Base-by-base conservation (phyloP, 2,113 vertebrate genomes). In the Cebidichthys violaceus region DNA sequence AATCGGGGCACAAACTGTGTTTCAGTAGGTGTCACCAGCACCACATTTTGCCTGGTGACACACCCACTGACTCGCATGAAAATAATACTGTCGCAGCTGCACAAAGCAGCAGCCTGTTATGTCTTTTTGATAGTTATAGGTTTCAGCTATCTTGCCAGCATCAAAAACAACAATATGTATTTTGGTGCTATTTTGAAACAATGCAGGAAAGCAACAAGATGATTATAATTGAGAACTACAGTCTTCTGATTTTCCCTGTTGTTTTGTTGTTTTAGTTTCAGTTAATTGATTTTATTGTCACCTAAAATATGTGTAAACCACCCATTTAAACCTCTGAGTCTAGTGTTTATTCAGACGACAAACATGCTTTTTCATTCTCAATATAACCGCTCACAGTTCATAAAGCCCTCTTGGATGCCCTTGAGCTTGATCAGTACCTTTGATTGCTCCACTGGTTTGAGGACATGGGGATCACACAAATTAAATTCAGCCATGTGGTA, bases 401-500 rank as follows among this genome's bases (percentile, higher is more conserved):
- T 83, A 43, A 75, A 33, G 17, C 43, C 59, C 54, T 77, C 67
- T 41, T 29, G 33, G 71, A 74, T 79, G 89, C 84, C 90, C 88
- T 92, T 93, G 88, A 88, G 88, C 71, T 79, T 86, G 78, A 84
- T 86, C 88, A 81, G 57, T 33, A 82, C 24, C 54, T 91, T 76
- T 87, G 84, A 90, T 86, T 79, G 86, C 90, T 92, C 78, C 81
- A 61, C 79, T 84, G 88, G 77, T 81, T 75, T 59, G 77, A 83
- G 87, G 79, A 91, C 88, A 70, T 62, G 45, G 20, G 79, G 85
- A 86, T 89, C 82, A 78, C 88, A 79, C 87, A 90, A 80, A 94
- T 91, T 82, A 88, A 92, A 90, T 86, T 67, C 88, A 89, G 80
- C 84, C 90, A 89, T 86, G 92, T 93, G 92, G 37, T 83, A 81